phyloP scores from a whole-genome alignment of 2,888 invertebrate species.

The Aspidiotus destructor region DNA sequence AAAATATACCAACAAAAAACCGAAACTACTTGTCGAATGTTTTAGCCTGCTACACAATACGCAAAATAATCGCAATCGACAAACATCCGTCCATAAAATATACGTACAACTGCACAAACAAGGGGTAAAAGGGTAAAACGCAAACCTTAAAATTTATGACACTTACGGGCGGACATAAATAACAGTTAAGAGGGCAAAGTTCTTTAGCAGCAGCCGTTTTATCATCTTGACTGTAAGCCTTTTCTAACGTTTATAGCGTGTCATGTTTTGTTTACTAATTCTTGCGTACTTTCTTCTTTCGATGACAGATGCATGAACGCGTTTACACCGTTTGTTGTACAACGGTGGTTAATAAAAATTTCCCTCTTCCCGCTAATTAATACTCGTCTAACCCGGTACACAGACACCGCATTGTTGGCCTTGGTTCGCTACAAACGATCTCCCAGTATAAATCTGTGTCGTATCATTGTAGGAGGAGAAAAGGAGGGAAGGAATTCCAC shows the following conservation, averaged over 20 bases:
- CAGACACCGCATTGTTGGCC: too few relatives aligned
- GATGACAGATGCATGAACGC: slow-evolving; percentile 19
- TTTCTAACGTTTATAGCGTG: slow-evolving; percentile 18
- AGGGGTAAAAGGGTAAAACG: slow-evolving; percentile 5
- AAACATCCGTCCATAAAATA: too few relatives aligned
- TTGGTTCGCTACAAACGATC: too few relatives aligned
- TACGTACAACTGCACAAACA: too few relatives aligned
- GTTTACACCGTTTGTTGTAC: too few relatives aligned
- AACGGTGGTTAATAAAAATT: slow-evolving; percentile 14
- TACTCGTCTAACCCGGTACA: neutral
- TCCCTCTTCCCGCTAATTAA: slow-evolving; percentile 14
- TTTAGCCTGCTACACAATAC: too few relatives aligned
- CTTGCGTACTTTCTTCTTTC: neutral
- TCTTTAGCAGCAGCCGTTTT: slow-evolving; percentile 23
- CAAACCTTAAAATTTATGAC: slow-evolving; percentile 18
- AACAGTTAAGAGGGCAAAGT: slow-evolving; percentile 24
- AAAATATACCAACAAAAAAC: too few relatives aligned
- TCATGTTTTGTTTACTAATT: slow-evolving; percentile 20
- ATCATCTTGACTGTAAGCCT: slow-evolving; percentile 22
- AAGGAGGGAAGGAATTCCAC: too few relatives aligned
- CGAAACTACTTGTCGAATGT: too few relatives aligned
- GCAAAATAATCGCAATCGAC: too few relatives aligned
- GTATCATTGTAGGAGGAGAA: too few relatives aligned
- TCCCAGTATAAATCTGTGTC: too few relatives aligned
- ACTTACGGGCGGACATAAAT: slow-evolving; percentile 22